These are phyloP conservation scores for Drusus annulatus DNA, from an alignment of 1,140 invertebrate species.

Conservation along the genomic window DNA sequence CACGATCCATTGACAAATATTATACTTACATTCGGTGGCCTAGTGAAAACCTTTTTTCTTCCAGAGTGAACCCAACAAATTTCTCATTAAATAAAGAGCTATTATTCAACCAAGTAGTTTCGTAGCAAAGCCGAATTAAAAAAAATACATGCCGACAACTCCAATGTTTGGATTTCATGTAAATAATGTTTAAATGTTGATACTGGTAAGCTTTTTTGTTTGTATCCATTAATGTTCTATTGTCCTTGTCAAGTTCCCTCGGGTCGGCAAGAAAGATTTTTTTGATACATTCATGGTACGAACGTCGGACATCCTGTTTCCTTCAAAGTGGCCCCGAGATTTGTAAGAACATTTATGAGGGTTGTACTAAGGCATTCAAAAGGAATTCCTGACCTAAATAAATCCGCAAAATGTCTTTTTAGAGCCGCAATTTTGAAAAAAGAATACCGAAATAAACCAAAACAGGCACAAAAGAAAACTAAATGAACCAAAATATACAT, in stretches of 20 bases:
- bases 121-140: too few relatives aligned
- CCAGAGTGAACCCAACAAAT: too few relatives aligned
- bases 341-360: constrained; percentile 24
- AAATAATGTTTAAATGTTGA: too few relatives aligned
- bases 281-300: constrained; percentile 1
- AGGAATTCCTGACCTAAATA: constrained; percentile 11
- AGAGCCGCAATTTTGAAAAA: constrained; percentile 2
- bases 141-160: too few relatives aligned
- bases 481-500: background rate
- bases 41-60: too few relatives aligned
- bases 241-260: background rate
- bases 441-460: background rate
- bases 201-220: too few relatives aligned
- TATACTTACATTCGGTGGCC: too few relatives aligned
- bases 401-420: background rate
- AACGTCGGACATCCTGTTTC: constrained; percentile 12
- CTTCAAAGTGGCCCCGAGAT: constrained; percentile 13
- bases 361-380: constrained; percentile 14
- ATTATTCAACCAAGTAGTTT: too few relatives aligned
- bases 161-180: too few relatives aligned
- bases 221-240: too few relatives aligned
- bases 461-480: background rate
- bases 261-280: background rate
- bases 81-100: too few relatives aligned
- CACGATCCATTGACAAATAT: too few relatives aligned